Percentiles rank a stretch among this genome's conserved stretches.
phyloP scores from a whole-genome alignment of 1,140 invertebrate species.

The Cyclargus thomasi region DNA sequence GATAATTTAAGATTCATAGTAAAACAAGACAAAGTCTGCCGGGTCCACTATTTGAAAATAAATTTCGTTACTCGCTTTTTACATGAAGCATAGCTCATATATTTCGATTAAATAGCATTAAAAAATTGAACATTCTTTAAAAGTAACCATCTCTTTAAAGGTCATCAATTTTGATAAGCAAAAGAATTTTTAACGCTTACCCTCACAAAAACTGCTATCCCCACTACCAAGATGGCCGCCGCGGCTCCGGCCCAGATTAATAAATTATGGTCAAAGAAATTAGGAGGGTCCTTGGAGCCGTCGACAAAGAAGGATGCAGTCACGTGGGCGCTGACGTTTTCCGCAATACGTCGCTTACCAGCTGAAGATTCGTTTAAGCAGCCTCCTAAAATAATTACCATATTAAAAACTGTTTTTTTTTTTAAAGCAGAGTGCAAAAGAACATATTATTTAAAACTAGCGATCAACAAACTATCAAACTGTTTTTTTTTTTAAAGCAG shows the following conservation, averaged over 20 bases:
- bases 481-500: neutral
- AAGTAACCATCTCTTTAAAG: no score
- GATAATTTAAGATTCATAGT: no score
- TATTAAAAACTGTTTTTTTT: constrained; percentile 17
- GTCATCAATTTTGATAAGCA: neutral
- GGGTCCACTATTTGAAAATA: no score
- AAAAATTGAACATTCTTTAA: no score
- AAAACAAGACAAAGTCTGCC: no score
- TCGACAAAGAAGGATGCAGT: constrained; percentile 64
- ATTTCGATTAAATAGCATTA: no score
- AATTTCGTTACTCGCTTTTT: no score
- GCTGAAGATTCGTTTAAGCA: constrained; percentile 66
- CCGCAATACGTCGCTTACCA: constrained; percentile 61
- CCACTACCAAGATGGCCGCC: constrained; percentile 37
- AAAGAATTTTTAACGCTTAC: constrained; percentile 33
- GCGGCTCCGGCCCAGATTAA: constrained; percentile 45
- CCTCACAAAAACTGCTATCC: constrained; percentile 44
- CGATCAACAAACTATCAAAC: no score
- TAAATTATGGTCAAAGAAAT: constrained; percentile 48
- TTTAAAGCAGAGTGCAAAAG: neutral
- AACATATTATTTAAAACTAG: no score
- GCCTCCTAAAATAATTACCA: constrained; percentile 45
- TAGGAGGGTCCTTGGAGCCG: constrained; percentile 42
- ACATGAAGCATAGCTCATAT: no score
- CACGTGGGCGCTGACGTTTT: constrained; percentile 55